These are phyloP conservation scores for Hemicentrotus pulcherrimus DNA, from an alignment of 35 echinoderm and acorn worm genomes.

Conservation along the genomic window DNA sequence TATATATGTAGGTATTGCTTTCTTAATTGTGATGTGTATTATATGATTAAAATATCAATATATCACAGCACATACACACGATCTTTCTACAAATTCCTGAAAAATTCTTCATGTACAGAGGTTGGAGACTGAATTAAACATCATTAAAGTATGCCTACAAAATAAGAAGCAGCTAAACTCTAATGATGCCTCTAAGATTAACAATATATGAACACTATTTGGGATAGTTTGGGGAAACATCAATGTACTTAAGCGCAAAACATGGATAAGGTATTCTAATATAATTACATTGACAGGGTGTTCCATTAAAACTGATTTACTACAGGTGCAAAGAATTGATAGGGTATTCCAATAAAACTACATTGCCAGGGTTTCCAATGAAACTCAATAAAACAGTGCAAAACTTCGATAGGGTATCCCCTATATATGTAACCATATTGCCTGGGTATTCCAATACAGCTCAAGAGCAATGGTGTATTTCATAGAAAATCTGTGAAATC, in stretches of 20 bases:
- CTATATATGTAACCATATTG: no score
- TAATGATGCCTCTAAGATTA: neutral
- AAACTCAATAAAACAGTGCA: no score
- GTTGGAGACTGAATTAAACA: neutral
- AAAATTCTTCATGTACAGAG: neutral
- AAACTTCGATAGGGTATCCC: no score
- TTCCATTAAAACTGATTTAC: no score
- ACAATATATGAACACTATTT: neutral
- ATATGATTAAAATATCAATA: slow-evolving; percentile 3
- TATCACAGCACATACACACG: slow-evolving; percentile 6
- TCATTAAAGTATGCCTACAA: neutral
- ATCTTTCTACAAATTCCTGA: neutral
- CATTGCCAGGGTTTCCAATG: no score
- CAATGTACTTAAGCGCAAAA: neutral
- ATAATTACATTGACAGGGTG: no score
- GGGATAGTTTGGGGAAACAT: neutral
- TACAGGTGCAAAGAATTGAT: no score
- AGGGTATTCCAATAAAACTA: no score
- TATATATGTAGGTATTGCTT: slow-evolving; percentile 25
- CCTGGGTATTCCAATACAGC: no score
- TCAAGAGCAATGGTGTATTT: neutral
- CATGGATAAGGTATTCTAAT: no score
- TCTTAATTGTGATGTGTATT: slow-evolving; percentile 25
- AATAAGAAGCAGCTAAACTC: neutral
- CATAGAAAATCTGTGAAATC: neutral